Evolutionary conservation across 2,113 vertebrate species (phyloP).

Genomic region (Ictalurus furcatus): DNA sequence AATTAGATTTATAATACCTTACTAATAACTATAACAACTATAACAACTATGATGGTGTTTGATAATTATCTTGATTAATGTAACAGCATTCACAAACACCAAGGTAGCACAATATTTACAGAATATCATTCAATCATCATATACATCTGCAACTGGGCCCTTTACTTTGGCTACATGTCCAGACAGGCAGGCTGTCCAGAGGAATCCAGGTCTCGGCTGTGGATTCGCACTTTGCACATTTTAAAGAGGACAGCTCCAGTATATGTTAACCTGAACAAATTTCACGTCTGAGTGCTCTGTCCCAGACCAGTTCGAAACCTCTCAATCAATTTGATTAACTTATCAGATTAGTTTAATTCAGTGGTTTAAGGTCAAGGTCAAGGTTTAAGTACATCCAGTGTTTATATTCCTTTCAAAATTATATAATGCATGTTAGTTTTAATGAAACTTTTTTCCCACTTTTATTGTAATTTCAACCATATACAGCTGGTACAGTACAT

Average conservation of each 20-base stretch:
- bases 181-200: constrained; percentile 14
- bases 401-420: neutral
- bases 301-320: neutral
- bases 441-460: neutral
- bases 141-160: neutral
- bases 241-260: neutral
- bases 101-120: neutral
- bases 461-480: too few relatives aligned
- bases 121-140: neutral
- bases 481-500: too few relatives aligned
- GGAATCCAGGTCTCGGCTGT: constrained; percentile 6
- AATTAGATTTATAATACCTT: neutral
- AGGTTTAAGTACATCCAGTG: too few relatives aligned
- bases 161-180: neutral
- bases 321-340: neutral
- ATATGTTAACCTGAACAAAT: neutral
- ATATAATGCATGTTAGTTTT: neutral
- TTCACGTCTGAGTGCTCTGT: neutral
- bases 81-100: neutral
- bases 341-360: neutral
- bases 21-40: neutral
- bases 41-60: neutral
- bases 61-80: neutral
- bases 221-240: neutral
- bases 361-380: neutral